Percentiles rank a stretch among this genome's conserved stretches.
phyloP scores from a whole-genome alignment of 2,797 vertebrate genomes.

The Halcyon badia region DNA sequence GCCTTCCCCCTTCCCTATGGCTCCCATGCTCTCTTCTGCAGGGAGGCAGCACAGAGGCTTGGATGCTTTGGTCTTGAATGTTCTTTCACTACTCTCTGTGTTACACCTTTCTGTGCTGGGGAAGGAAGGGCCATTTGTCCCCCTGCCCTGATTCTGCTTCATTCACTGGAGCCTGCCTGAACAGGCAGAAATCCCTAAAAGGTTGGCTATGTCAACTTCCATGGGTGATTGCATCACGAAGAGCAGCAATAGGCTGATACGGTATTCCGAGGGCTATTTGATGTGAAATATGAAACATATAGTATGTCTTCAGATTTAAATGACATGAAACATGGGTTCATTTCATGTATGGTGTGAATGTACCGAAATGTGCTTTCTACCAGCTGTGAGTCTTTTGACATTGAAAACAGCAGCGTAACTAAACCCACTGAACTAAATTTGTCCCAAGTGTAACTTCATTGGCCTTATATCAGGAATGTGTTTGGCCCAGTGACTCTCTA shows the following conservation, averaged over 20 bases:
- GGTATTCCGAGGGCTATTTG: neutral
- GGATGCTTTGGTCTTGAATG: neutral
- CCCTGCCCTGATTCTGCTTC: neutral
- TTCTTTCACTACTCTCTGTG: neutral
- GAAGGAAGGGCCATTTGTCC: neutral
- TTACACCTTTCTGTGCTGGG: neutral
- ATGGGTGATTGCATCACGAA: neutral
- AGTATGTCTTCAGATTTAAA: neutral
- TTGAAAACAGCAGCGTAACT: neutral
- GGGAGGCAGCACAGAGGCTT: neutral
- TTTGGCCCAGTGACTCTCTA: neutral
- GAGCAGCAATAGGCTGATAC: neutral
- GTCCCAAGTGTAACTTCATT: neutral
- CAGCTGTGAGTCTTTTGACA: neutral
- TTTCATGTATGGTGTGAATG: neutral
- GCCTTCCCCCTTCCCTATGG: neutral
- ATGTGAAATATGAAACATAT: neutral
- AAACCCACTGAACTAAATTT: neutral
- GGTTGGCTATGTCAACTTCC: neutral
- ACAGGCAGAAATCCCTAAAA: neutral
- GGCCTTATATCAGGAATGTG: neutral
- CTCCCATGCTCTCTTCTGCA: neutral
- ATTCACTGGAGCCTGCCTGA: neutral
- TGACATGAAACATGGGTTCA: neutral
- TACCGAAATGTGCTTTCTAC: neutral